These are phyloP conservation scores for Corythaixoides concolor DNA, from an alignment of 2,113 vertebrate species.

Conservation along the genomic window DNA sequence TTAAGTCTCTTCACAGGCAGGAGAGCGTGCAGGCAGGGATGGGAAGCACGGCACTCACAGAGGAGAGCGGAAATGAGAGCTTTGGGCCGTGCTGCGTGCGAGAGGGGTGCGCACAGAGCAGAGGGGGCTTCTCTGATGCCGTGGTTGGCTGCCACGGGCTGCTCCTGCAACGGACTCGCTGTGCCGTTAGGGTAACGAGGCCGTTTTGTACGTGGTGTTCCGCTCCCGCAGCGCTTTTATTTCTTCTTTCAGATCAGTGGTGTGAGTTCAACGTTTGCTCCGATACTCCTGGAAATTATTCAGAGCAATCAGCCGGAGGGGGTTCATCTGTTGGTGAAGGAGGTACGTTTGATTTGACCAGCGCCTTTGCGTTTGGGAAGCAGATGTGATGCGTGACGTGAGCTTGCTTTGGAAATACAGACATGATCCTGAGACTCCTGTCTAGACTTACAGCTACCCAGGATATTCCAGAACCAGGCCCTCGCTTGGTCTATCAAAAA, in stretches of 20 bases:
- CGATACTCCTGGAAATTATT: constrained; percentile 85
- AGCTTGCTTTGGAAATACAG: neutral
- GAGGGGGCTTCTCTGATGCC: neutral
- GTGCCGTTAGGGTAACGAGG: neutral
- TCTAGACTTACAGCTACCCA: neutral
- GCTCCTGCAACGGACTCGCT: neutral
- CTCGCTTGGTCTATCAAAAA: neutral
- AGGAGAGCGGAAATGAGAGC: neutral
- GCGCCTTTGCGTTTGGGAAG: neutral
- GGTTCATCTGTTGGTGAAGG: constrained; percentile 80
- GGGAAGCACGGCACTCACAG: neutral
- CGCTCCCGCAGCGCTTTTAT: neutral
- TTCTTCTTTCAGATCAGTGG: constrained; percentile 77
- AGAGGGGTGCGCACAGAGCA: fast-evolving
- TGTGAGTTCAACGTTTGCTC: constrained; percentile 77
- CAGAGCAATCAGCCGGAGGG: constrained; percentile 90
- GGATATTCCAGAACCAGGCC: neutral
- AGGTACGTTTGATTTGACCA: constrained; percentile 70
- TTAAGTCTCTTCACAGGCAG: neutral
- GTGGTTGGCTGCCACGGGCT: neutral
- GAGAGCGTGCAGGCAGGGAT: neutral
- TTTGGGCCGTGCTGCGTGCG: neutral
- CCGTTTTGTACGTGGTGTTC: neutral
- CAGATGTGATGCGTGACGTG: fast-evolving
- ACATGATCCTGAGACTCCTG: neutral